A percentile compares a stretch with the other conserved stretches of the same genome.
Conservation (phyloP, 2,113 vertebrate species). For the Hemibagrus wyckioides region DNA sequence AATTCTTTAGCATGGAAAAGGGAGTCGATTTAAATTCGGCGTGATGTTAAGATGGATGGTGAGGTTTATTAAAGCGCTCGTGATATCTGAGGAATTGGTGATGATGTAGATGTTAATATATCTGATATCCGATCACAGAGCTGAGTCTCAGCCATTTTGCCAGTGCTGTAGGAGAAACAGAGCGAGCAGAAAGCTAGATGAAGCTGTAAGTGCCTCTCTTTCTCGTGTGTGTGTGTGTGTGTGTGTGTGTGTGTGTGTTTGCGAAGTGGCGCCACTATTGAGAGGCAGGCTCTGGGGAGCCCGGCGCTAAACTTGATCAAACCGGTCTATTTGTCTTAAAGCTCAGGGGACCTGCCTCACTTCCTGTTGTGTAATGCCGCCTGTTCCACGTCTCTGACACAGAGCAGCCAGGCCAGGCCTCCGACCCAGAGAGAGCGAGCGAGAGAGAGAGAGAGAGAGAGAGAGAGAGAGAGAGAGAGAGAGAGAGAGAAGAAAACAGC, state of each 20-base stretch:
- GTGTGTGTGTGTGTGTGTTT: constrained; percentile 37
- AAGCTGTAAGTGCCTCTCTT: constrained; percentile 39
- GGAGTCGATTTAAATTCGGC: not conserved
- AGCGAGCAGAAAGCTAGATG: constrained; percentile 14
- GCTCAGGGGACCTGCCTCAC: constrained; percentile 56
- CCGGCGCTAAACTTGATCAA: constrained; percentile 59
- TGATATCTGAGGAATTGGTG: not conserved
- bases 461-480: not conserved
- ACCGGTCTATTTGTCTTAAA: constrained; percentile 62
- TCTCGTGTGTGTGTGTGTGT: constrained; percentile 14
- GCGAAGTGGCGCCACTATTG: constrained; percentile 48
- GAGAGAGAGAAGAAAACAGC: constrained; percentile 20
- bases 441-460: constrained; percentile 15
- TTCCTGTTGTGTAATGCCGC: constrained; percentile 62
- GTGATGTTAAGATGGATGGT: not conserved
- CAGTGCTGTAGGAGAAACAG: constrained; percentile 9
- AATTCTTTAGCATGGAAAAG: not conserved
- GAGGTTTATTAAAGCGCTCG: not conserved
- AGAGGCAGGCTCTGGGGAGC: constrained; percentile 53
- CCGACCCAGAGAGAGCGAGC: constrained; percentile 10
- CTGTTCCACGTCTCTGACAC: constrained; percentile 51
- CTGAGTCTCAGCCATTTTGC: not conserved
- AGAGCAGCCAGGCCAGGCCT: constrained; percentile 17
- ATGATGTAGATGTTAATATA: not conserved
- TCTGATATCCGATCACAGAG: not conserved